Conservation (phyloP, 1,140 invertebrate genomes). For the Trichonephila clavipes region DNA sequence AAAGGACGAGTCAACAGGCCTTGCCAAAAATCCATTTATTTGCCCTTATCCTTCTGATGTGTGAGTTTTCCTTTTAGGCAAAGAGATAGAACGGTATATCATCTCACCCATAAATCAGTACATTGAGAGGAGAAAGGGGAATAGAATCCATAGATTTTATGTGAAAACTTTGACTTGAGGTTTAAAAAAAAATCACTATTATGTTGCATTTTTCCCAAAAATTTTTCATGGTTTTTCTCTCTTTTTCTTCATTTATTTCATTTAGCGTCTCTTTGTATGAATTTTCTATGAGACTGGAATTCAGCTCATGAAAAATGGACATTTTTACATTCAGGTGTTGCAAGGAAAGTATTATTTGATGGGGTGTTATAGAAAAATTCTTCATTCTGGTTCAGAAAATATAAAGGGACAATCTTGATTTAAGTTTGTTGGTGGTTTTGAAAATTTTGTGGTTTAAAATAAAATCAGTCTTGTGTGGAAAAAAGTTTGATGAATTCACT, state of each 20-base stretch:
- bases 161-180: neutral
- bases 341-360: too few relatives aligned
- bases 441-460: too few relatives aligned
- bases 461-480: too few relatives aligned
- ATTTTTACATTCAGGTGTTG: too few relatives aligned
- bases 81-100: conserved; percentile 60
- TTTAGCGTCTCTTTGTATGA: neutral
- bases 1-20: conserved; percentile 9
- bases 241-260: neutral
- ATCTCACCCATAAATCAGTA: conserved; percentile 51
- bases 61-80: conserved; percentile 48
- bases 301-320: neutral
- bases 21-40: conserved; percentile 65
- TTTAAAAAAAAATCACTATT: conserved; percentile 49
- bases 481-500: too few relatives aligned
- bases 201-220: conserved; percentile 33
- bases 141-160: conserved; percentile 1
- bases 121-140: conserved; percentile 10
- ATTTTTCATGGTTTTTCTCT: neutral
- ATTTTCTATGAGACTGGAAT: neutral
- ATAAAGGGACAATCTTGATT: too few relatives aligned
- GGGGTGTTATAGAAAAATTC: too few relatives aligned
- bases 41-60: conserved; percentile 38
- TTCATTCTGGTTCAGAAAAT: too few relatives aligned
- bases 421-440: too few relatives aligned